Conservation (phyloP, 2,888 invertebrate species). For the Caenorhabditis sp. region DNA sequence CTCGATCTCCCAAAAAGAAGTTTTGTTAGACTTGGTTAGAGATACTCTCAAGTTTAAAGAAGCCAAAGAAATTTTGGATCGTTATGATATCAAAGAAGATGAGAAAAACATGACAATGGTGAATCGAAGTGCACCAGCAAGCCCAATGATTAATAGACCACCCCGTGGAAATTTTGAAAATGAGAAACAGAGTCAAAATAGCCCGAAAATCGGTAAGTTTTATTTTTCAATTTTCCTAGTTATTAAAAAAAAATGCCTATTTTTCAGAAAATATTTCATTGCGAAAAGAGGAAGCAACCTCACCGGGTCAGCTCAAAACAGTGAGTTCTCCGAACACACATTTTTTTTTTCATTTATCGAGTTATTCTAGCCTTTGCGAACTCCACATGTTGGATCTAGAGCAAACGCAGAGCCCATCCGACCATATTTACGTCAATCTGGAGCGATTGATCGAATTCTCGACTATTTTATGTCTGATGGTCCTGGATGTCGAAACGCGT, state of each 20-base stretch:
- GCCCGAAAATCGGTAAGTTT: background rate
- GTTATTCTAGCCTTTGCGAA: background rate
- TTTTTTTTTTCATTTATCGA: no score
- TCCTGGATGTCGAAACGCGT: conserved; percentile 89
- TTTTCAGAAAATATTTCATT: no score
- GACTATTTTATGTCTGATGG: conserved; percentile 95
- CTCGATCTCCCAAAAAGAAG: conserved; percentile 40
- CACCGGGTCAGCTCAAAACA: background rate
- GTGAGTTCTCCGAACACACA: background rate
- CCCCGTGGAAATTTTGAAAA: background rate
- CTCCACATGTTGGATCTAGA: background rate
- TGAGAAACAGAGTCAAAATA: background rate
- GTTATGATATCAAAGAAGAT: conserved; percentile 77
- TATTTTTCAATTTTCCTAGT: no score
- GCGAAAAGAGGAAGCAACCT: background rate
- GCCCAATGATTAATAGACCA: background rate
- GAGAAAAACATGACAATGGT: background rate
- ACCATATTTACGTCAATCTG: conserved; percentile 71
- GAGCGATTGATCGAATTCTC: conserved; percentile 86
- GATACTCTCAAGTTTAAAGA: conserved; percentile 88
- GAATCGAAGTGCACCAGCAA: conserved; percentile 8
- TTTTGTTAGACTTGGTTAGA: conserved; percentile 91
- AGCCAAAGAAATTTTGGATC: conserved; percentile 86
- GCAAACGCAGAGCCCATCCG: conserved; percentile 22
- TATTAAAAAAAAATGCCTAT: no score